Base-by-base conservation (phyloP, 2,113 vertebrate genomes). In the Baryphthengus martii region DNA sequence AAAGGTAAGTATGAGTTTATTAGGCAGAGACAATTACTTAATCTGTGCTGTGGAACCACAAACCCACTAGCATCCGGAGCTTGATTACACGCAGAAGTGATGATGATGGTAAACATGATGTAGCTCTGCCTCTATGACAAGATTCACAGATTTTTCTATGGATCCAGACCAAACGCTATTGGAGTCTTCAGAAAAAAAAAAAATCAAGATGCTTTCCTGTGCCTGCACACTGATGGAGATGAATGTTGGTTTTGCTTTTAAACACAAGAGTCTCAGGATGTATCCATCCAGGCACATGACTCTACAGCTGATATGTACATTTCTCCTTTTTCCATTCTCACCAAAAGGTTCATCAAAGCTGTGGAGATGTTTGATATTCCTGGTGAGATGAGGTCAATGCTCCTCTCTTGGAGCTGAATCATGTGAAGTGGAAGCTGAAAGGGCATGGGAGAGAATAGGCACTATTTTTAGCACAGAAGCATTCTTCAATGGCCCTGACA, bases 311-410 rank as follows among this genome's bases (percentile, higher is more conserved):
- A 90, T 89, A 44, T 66, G 26, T 79, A 77, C 58, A 42, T 77
- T 77, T 88, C 67, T 91, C 50, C 50, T 91, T 95, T 93, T 76
- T 28, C 62, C 29, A 76, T 53, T 91, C 52, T 86, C 52, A 87
- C 85, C 52, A 84, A 75, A 95, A 92, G 56, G 55, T 86, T 92
- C 86, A 92, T 90, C 86, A 92, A 90, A 96, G 77, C 83, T 87
- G 47, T 81, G 76, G 72, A 94, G 93, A 72, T 75, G 65, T 94
- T 96, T 96, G 95, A 88, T 96, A 86, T 71, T 96, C 93, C 73
- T 81, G 72, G 76, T 80, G 79, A 88, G 87, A 68, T 0, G 21
- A 90, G 89, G 83, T 93, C 95, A 90, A 47, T 92, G 85, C 73
- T 92, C 45, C 59, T 80, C 59, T 95, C 85, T 86, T 84, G 80